phyloP scores from a whole-genome alignment of 2,888 invertebrate genomes.

The Terebella lapidaria region DNA sequence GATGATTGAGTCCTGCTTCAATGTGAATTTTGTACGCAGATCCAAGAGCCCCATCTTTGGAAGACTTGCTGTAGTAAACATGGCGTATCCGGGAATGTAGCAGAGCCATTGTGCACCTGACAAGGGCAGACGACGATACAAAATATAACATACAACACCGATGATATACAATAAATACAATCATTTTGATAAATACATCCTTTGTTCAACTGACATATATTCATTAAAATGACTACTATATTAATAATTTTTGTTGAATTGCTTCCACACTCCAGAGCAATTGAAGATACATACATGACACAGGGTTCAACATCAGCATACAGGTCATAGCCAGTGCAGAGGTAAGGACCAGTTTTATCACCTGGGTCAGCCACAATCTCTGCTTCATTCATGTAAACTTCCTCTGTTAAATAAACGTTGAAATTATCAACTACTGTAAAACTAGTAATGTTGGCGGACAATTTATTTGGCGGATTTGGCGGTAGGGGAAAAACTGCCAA shows the following conservation, averaged over 20 bases:
- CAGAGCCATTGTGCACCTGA: slow-evolving; percentile 83
- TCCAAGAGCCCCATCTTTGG: slow-evolving; percentile 66
- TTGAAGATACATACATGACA: slow-evolving; percentile 67
- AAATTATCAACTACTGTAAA: no score
- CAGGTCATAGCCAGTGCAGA: slow-evolving; percentile 71
- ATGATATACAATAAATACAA: background rate
- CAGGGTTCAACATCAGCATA: slow-evolving; percentile 85
- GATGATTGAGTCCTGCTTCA: slow-evolving; percentile 78
- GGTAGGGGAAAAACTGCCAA: no score
- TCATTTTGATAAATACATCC: background rate
- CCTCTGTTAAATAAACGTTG: no score
- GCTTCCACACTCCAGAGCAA: no score
- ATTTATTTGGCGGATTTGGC: no score
- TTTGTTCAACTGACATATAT: no score
- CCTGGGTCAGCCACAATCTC: no score
- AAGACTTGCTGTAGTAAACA: slow-evolving; percentile 68
- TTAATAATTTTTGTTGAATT: no score
- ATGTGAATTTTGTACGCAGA: slow-evolving; percentile 72
- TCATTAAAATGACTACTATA: no score
- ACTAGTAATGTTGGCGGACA: no score
- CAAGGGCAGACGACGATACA: slow-evolving; percentile 20
- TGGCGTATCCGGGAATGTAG: slow-evolving; percentile 80
- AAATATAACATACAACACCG: no score
- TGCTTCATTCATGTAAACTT: no score
- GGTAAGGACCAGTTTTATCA: slow-evolving; percentile 34